Evolutionary conservation across 2,888 invertebrate genomes (phyloP).

Genomic region (Polydesmus complanatus): DNA sequence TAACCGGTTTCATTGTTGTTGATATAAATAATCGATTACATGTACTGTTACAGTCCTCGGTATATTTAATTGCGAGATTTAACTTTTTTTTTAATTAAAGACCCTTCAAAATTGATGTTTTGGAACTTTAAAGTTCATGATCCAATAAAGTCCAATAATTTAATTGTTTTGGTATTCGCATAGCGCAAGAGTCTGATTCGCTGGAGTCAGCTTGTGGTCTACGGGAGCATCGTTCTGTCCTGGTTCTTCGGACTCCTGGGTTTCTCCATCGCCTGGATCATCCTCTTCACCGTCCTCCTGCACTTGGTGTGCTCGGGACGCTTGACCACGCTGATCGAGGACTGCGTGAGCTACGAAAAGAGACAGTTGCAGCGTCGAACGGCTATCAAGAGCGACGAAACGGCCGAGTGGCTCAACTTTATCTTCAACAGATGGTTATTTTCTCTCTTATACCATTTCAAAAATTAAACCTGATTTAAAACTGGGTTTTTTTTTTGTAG

Average conservation of each 20-base stretch:
- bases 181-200: no score
- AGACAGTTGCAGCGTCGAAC: slow-evolving; percentile 35
- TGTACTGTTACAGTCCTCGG: no score
- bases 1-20: no score
- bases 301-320: slow-evolving; percentile 29
- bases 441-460: background rate
- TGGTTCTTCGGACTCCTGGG: slow-evolving; percentile 33
- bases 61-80: no score
- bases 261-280: slow-evolving; percentile 32
- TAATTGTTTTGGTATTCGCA: no score
- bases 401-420: slow-evolving; percentile 41
- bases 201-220: no score
- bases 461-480: background rate
- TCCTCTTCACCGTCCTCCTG: slow-evolving; percentile 25
- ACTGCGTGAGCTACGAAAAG: slow-evolving; percentile 29
- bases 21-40: no score
- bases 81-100: no score
- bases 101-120: no score
- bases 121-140: no score
- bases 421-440: slow-evolving; percentile 39
- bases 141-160: no score
- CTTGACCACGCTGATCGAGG: slow-evolving; percentile 29
- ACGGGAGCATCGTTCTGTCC: background rate
- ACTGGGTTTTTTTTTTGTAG: background rate
- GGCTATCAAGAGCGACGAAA: slow-evolving; percentile 38